A percentile compares a stretch with the other conserved stretches of the same genome.
Conservation (phyloP, 2,113 vertebrate species). For the Monarcha castaneiventris region DNA sequence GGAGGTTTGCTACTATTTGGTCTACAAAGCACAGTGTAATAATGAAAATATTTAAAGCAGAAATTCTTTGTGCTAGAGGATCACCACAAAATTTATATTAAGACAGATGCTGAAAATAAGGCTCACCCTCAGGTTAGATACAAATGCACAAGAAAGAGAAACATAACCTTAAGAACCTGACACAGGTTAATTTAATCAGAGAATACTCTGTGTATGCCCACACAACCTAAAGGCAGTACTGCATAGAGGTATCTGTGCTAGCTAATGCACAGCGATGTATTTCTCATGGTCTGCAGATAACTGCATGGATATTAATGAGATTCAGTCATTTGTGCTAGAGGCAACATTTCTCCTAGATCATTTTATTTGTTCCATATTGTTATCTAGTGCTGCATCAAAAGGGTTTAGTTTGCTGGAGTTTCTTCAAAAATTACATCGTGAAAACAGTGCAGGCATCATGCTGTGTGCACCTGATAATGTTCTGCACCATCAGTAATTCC, state of each 20-base stretch:
- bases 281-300: conserved; percentile 22
- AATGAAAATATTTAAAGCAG: background rate
- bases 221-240: background rate
- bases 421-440: background rate
- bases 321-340: conserved; percentile 29
- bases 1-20: background rate
- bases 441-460: background rate
- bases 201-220: background rate
- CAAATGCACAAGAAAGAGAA: background rate
- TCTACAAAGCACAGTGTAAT: background rate
- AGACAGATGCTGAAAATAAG: background rate
- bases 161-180: background rate
- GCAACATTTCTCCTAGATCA: conserved; percentile 31
- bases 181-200: background rate
- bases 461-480: conserved; percentile 31
- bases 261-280: background rate
- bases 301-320: conserved; percentile 33
- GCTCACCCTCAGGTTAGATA: background rate
- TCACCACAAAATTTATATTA: background rate
- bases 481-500: conserved; percentile 12
- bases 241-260: background rate
- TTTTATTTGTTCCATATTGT: conserved; percentile 38
- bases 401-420: conserved; percentile 15
- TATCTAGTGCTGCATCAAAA: conserved; percentile 25
- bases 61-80: background rate